These are phyloP conservation scores for Eristalinus sepulchralis DNA, from an alignment of 2,888 invertebrate species.

Conservation along the genomic window DNA sequence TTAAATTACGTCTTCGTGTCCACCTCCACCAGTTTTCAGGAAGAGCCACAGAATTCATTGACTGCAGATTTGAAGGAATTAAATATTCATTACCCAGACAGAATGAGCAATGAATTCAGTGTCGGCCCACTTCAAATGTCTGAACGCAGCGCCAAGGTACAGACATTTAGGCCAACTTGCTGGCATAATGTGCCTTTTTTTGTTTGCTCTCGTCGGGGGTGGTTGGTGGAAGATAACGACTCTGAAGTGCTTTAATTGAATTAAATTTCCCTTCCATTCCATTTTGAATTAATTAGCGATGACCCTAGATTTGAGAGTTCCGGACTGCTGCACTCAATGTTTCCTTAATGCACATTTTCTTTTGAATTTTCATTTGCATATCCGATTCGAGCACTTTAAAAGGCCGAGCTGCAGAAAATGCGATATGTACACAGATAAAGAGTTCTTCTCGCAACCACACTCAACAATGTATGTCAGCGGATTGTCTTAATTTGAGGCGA, in stretches of 20 bases:
- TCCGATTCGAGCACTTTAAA: not conserved
- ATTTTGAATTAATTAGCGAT: constrained; percentile 39
- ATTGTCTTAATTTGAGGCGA: not conserved
- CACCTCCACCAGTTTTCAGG: not conserved
- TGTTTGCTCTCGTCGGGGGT: not conserved
- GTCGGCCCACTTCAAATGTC: constrained; percentile 40
- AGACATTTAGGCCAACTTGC: constrained; percentile 24
- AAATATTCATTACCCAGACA: constrained; percentile 46
- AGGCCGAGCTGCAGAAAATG: not conserved
- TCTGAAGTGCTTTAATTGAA: constrained; percentile 24
- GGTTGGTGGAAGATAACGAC: not conserved
- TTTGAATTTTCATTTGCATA: constrained; percentile 25
- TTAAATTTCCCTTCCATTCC: constrained; percentile 18
- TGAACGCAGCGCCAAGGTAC: constrained; percentile 6
- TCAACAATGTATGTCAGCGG: not conserved
- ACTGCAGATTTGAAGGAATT: constrained; percentile 7
- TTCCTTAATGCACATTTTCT: constrained; percentile 2
- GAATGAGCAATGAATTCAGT: constrained; percentile 50
- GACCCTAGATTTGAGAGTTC: constrained; percentile 9
- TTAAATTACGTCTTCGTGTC: not conserved
- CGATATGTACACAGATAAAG: not conserved
- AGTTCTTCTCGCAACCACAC: not conserved
- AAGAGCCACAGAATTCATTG: not conserved
- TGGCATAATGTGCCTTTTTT: not conserved
- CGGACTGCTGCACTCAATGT: constrained; percentile 12